Conservation (phyloP, 2,113 vertebrate species). For the Chaetodon auriga region DNA sequence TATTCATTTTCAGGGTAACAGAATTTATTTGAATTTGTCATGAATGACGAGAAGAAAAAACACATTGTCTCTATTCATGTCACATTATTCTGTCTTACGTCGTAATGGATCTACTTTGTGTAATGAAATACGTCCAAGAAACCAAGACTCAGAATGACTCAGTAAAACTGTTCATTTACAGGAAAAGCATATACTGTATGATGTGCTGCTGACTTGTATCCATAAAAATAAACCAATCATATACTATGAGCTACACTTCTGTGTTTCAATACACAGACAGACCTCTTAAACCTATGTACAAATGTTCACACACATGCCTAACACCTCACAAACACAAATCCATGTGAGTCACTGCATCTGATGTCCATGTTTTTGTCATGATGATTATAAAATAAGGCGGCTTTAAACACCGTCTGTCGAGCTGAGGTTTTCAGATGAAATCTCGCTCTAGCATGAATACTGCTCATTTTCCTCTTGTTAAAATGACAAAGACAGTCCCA, state of each 20-base stretch:
- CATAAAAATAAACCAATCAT: constrained; percentile 63
- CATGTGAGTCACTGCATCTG: constrained; percentile 46
- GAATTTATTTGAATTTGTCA: constrained; percentile 55
- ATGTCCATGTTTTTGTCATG: constrained; percentile 37
- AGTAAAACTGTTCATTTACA: constrained; percentile 53
- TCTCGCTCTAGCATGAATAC: constrained; percentile 34
- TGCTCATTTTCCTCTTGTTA: constrained; percentile 36
- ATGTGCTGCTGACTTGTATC: constrained; percentile 45
- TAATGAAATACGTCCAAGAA: constrained; percentile 7
- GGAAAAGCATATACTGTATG: constrained; percentile 25
- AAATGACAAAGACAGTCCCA: constrained; percentile 45
- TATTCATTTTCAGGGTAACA: not conserved
- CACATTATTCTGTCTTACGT: constrained; percentile 46
- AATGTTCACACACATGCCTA: constrained; percentile 62
- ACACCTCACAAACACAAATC: constrained; percentile 43
- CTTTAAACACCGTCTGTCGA: constrained; percentile 5
- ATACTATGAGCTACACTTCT: constrained; percentile 39
- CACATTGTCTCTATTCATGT: constrained; percentile 32
- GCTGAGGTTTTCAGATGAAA: constrained; percentile 10
- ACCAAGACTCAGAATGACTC: constrained; percentile 15
- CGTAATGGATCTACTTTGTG: constrained; percentile 10
- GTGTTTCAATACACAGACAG: constrained; percentile 43
- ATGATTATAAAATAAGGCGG: constrained; percentile 47
- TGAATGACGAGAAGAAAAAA: constrained; percentile 29
- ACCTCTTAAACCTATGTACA: constrained; percentile 67